Evolutionary conservation across 2,797 vertebrate genomes (phyloP).

Genomic region (Hyperoplus immaculatus): DNA sequence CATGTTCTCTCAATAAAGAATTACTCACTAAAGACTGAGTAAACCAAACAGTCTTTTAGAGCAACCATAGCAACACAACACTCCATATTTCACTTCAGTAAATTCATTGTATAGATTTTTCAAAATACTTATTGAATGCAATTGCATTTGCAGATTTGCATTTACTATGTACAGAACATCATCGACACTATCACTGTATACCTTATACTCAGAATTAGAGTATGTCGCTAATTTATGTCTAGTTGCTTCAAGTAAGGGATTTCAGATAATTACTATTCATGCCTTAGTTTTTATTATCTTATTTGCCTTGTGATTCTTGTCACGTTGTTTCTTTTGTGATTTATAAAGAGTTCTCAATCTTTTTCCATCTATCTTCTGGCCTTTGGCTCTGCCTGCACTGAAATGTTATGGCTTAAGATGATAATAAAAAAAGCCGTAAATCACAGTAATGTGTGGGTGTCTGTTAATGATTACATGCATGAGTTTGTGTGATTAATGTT

Average conservation of each 20-base stretch:
- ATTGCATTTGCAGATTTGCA: too few species aligned
- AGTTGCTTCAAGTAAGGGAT: not conserved
- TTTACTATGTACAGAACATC: too few species aligned
- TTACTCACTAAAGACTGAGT: slow-evolving; percentile 1
- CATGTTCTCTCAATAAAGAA: slow-evolving; percentile 20
- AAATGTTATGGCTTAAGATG: slow-evolving; percentile 5
- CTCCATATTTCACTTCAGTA: not conserved
- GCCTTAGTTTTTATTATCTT: not conserved
- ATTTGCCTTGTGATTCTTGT: not conserved
- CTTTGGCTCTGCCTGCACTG: not conserved
- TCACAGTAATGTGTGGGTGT: not conserved
- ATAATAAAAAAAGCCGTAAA: slow-evolving; percentile 9
- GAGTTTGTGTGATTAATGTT: slow-evolving; percentile 54
- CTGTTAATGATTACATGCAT: slow-evolving; percentile 50
- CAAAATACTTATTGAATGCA: too few species aligned
- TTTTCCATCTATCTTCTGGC: not conserved
- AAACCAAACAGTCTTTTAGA: slow-evolving; percentile 5
- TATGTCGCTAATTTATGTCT: not conserved
- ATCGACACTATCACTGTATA: too few species aligned
- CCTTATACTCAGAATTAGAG: not conserved
- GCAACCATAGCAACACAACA: too few species aligned
- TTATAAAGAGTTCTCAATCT: not conserved
- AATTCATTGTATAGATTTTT: not conserved
- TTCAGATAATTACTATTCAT: not conserved
- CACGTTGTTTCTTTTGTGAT: not conserved